A percentile compares a stretch with the other conserved stretches of the same genome.
phyloP scores from a whole-genome alignment of 2,888 invertebrate genomes.

The Tyria jacobaeae region DNA sequence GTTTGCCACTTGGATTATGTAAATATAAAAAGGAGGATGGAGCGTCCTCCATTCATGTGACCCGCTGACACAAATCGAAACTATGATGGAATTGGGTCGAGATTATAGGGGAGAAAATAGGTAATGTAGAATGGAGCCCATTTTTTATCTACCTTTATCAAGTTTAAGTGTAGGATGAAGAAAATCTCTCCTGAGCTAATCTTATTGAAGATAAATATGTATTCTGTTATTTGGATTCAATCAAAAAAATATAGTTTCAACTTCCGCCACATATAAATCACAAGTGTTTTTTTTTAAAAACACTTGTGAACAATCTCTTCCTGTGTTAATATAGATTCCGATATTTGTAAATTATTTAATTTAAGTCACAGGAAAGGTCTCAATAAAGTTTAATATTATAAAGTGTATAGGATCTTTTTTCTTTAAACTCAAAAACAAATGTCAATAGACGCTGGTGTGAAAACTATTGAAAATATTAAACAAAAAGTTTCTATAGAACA shows the following conservation, averaged over 20 bases:
- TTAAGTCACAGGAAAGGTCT: not conserved
- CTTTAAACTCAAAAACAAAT: not conserved
- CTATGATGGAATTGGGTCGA: conserved; percentile 9
- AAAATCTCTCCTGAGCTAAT: conserved; percentile 1
- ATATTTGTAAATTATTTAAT: too few relatives aligned
- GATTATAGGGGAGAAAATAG: conserved; percentile 15
- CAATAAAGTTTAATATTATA: too few relatives aligned
- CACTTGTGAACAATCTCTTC: too few relatives aligned
- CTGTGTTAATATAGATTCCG: too few relatives aligned
- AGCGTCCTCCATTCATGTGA: conserved; percentile 8
- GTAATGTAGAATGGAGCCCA: conserved; percentile 2
- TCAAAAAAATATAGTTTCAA: too few relatives aligned
- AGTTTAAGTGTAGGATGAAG: conserved; percentile 19
- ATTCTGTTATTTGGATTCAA: conserved; percentile 2
- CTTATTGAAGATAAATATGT: conserved; percentile 19
- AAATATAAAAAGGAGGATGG: not conserved
- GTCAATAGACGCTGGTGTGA: not conserved
- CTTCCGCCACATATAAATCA: too few relatives aligned
- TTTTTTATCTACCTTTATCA: conserved; percentile 19
- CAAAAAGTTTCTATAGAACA: not conserved
- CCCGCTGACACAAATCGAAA: conserved; percentile 18
- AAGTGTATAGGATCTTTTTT: too few relatives aligned
- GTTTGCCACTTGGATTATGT: conserved; percentile 3
- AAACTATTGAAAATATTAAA: not conserved
- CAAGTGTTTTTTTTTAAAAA: too few relatives aligned